Evolutionary conservation across 2,113 vertebrate genomes (phyloP).

Genomic region (Myiozetetes cayanensis): DNA sequence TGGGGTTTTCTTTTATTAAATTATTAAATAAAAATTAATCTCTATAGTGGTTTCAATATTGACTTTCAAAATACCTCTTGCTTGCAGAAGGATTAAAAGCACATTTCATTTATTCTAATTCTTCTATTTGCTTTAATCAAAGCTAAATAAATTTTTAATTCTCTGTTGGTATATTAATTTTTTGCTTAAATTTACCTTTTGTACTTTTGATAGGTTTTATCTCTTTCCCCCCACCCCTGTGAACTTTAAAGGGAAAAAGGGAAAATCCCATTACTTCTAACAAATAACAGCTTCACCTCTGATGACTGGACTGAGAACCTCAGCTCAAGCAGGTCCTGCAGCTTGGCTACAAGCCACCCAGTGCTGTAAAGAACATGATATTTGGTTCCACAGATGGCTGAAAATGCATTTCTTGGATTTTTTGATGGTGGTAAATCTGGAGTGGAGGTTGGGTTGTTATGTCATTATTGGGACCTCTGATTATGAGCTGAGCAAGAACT

Average conservation of each 20-base stretch:
- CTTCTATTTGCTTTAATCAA: constrained; percentile 31
- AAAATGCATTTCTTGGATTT: not conserved
- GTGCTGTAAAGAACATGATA: not conserved
- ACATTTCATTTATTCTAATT: constrained; percentile 7
- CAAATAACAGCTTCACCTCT: not conserved
- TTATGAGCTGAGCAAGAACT: not conserved
- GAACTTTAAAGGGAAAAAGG: not conserved
- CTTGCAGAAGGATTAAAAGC: not conserved
- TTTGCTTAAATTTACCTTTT: constrained; percentile 31
- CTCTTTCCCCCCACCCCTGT: not conserved
- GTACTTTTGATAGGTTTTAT: not conserved
- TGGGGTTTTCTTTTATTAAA: not conserved
- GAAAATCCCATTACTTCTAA: constrained; percentile 1
- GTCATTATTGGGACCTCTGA: not conserved
- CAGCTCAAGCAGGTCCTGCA: not conserved
- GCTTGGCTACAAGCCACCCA: not conserved
- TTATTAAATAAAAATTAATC: constrained; percentile 36
- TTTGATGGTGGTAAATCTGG: not conserved
- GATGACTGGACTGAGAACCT: not conserved
- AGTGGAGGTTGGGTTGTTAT: not conserved
- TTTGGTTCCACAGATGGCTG: not conserved
- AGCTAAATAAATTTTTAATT: constrained; percentile 40
- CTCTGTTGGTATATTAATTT: not conserved
- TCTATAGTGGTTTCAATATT: not conserved
- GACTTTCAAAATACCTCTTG: constrained; percentile 41